Base-by-base conservation (phyloP, 2,113 vertebrate genomes). In the Heterotilapia buettikoferi region DNA sequence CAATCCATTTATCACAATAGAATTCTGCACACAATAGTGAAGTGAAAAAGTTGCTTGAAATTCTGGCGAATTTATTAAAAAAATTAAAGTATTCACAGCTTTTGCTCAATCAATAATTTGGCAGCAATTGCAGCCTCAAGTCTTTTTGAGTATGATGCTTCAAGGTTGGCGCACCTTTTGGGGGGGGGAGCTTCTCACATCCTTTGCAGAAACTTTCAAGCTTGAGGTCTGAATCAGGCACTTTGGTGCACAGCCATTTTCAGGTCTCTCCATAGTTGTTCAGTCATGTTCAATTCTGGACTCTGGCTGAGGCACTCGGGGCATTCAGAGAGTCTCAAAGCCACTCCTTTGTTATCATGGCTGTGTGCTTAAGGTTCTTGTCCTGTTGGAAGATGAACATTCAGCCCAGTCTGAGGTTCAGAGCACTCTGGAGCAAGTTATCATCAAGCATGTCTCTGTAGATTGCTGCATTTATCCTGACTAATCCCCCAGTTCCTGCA, bases 21-120 rank as follows among this genome's bases (percentile, higher is more conserved):
- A 61, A 61, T 61, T 59, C 56, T 9, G 7, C 0, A 61, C 29
- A 19, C 57, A 33, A 6, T 1, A 6, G 29, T 61, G 0, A 33
- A 61, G 57, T 61, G 29, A 61, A 61, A 61, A 33, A 33, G 8
- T 10, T 33, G 29, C 57, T 61, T 61, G 57, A 61, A 61, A 61
- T 61, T 31, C 5, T 18, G 57, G 57, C 26, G 1, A 61, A 61
- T 61, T 61, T 61, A 0, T 31, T 61, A 0, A 2, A 59, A 59
- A 59, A 18, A 18, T 6, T 0, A 4, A 31, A 61, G 57, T 61
- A 33, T 61, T 61, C 2, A 33, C 57, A 19, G 9, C 29, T 31
- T 2, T 19, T 61, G 16, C 29, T 61, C 31, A 33, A 29, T 61
- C n/a, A n/a, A n/a, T n/a, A 61, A 9, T 33, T 61, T 33, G 29